phyloP scores from a whole-genome alignment of 2,113 vertebrate genomes.

The Odontophorus gujanensis region DNA sequence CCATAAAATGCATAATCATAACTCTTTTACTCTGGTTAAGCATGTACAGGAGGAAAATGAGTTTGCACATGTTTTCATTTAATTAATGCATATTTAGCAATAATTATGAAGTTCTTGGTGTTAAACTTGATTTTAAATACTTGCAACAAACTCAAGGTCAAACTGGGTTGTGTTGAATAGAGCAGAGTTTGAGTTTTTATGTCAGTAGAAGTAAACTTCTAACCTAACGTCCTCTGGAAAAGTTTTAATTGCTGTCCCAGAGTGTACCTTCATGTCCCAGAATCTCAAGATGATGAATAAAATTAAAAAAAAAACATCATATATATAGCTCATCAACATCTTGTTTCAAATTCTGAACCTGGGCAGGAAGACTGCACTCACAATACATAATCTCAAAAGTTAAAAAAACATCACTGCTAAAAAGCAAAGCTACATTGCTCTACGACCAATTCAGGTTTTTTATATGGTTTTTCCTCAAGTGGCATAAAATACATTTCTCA shows the following conservation, averaged over 20 bases:
- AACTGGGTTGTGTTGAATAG: background rate
- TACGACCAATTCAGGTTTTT: background rate
- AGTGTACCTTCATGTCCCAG: background rate
- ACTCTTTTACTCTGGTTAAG: background rate
- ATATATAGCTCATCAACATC: background rate
- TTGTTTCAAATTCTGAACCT: background rate
- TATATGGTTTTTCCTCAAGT: background rate
- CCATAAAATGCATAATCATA: background rate
- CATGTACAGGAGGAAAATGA: background rate
- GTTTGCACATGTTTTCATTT: background rate
- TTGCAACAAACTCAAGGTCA: background rate
- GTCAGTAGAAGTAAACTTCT: background rate
- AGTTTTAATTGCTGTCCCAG: constrained; percentile 41
- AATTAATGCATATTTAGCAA: background rate
- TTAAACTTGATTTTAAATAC: background rate
- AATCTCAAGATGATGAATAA: constrained; percentile 10
- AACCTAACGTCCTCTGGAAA: background rate
- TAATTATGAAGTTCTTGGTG: background rate
- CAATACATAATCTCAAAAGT: fast-evolving
- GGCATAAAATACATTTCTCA: background rate
- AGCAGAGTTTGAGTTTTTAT: background rate
- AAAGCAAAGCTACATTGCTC: background rate
- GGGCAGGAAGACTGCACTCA: background rate
- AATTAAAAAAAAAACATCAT: constrained; percentile 28
- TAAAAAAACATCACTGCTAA: background rate